These are phyloP conservation scores for Xestoiulus laeticollis DNA, from an alignment of 2,888 invertebrate genomes.

Conservation along the genomic window DNA sequence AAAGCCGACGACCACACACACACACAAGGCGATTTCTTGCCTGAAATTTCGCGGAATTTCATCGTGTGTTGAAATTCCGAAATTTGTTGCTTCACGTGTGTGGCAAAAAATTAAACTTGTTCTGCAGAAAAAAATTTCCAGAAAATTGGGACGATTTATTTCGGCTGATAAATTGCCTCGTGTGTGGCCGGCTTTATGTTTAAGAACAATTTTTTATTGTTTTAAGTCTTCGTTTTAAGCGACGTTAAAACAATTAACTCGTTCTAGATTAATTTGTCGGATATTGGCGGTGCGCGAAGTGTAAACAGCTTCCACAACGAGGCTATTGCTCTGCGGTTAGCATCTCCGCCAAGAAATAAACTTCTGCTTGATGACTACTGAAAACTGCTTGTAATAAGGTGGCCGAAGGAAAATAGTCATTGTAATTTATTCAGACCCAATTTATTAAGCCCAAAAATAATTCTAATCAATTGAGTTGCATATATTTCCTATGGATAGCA, in stretches of 20 bases:
- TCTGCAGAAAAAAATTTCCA: too few species aligned
- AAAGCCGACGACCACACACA: too few species aligned
- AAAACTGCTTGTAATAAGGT: background rate
- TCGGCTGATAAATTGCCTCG: too few species aligned
- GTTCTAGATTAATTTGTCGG: slow-evolving; percentile 25
- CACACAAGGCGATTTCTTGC: too few species aligned
- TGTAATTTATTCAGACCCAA: background rate
- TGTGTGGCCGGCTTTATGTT: too few species aligned
- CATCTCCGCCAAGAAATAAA: background rate
- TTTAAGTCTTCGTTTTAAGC: too few species aligned
- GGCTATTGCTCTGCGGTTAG: background rate
- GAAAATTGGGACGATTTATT: too few species aligned
- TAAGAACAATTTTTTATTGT: too few species aligned
- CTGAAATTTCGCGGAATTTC: too few species aligned
- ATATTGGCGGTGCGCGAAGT: background rate
- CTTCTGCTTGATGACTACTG: background rate
- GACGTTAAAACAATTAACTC: background rate
- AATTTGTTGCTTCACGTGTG: too few species aligned
- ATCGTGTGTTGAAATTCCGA: too few species aligned
- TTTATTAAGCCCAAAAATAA: slow-evolving; percentile 38
- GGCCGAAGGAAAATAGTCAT: background rate
- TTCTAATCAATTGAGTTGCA: background rate
- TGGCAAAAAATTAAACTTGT: too few species aligned
- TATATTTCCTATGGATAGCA: slow-evolving; percentile 7
- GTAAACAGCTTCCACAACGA: background rate